Conservation (phyloP, 2,113 vertebrate genomes). For the Etia nguti region DNA sequence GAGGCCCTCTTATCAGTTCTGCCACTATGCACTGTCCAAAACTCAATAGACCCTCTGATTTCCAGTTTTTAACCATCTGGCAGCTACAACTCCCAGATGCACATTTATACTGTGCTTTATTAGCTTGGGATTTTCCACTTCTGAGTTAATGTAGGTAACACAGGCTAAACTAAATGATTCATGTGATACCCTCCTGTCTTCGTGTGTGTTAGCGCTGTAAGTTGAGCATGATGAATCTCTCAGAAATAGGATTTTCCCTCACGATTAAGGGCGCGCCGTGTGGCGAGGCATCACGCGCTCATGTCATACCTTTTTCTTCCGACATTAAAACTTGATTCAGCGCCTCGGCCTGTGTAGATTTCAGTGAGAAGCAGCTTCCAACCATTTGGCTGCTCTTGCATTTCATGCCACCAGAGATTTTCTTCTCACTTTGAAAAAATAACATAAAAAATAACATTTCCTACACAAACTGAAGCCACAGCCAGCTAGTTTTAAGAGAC, state of each 20-base stretch:
- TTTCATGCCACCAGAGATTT: constrained; percentile 42
- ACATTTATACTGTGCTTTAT: neutral
- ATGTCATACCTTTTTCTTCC: constrained; percentile 15
- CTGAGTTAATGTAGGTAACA: neutral
- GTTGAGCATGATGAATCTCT: constrained; percentile 28
- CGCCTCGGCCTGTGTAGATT: constrained; percentile 2
- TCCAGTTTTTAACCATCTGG: constrained; percentile 12
- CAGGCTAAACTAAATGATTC: constrained; percentile 6
- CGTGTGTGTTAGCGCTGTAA: constrained; percentile 28
- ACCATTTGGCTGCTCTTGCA: constrained; percentile 18
- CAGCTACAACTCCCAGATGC: neutral
- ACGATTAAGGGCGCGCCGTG: neutral
- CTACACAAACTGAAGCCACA: neutral
- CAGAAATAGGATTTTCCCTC: neutral
- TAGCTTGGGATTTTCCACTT: neutral
- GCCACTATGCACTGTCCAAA: neutral
- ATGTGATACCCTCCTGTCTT: constrained; percentile 1
- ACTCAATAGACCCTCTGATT: constrained; percentile 21
- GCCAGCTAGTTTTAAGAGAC: constrained; percentile 12
- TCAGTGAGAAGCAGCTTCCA: constrained; percentile 34
- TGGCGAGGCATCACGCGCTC: neutral
- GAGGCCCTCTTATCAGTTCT: constrained; percentile 15
- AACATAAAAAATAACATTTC: constrained; percentile 33
- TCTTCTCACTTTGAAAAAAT: constrained; percentile 24
- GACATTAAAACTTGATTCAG: constrained; percentile 16